Base-by-base conservation (phyloP, 2,888 invertebrate genomes). In the Trissoscelio sp. region DNA sequence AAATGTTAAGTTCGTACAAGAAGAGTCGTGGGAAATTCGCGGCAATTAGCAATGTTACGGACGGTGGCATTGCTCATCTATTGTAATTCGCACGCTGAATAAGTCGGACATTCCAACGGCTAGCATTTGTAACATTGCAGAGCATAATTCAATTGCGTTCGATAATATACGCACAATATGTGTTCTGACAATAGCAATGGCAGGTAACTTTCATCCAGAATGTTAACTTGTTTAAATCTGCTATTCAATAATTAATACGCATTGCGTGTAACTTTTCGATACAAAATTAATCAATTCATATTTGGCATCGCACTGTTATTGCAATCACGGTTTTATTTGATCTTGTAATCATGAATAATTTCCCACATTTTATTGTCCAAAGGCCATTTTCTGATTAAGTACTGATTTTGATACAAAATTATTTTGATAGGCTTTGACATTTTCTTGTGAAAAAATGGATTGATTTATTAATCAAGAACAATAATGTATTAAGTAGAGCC, bases 81-180 rank as follows among this genome's bases (percentile, higher is more conserved):
- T 42, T 24, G 34, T 58, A 58, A 58, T 58, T 39, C 9, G 22
- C 24, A 11, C 24, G 11, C 12, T 58, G 42, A 58, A 42, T 58
- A 67, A 55, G 24, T 37, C 28, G 12, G 22, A 42, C 28, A 53
- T 62, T 39, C 9, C 60, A 14, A 31, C 6, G 24, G 12, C 37
- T 24, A 51, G 51, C 22, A 20, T 20, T 57, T 57, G 57, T 22
- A 53, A 53, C 22, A 31, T 42, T 18, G 42, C 20, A 11, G 3
- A n/a, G 18, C 53, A 28, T 67, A 48, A 55, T 18, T 39, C 18
- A 34, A 18, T 44, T 69, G 31, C 18, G 39, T 69, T 57, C 37
- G 37, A 51, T 66, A 28, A 14, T 37, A 37, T 14, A 66, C 66
- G 51, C 66, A 66, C 48, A 51, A 37, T 66, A 14, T 37, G 18